A percentile compares a stretch with the other conserved stretches of the same genome.
Conservation (phyloP, 2,113 vertebrate species). For the Falco punctatus region DNA sequence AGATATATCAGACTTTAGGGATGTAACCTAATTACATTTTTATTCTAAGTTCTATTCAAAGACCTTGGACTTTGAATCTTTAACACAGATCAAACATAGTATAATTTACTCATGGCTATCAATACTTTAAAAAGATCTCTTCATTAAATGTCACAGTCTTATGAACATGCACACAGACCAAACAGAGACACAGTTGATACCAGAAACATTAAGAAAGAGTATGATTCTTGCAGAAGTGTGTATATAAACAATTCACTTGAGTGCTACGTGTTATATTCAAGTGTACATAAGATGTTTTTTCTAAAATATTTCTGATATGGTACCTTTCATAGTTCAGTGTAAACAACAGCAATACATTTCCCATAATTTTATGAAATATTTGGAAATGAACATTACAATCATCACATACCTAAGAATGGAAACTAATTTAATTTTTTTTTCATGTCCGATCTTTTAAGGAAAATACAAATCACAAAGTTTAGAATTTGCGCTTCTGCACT, state of each 20-base stretch:
- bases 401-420: background rate
- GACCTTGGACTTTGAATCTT: slow-evolving; percentile 78
- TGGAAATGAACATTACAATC: background rate
- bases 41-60: slow-evolving; percentile 78
- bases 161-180: slow-evolving; percentile 33
- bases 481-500: background rate
- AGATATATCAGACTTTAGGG: slow-evolving; percentile 84
- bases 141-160: slow-evolving; percentile 85
- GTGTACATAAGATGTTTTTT: background rate
- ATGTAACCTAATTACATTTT: slow-evolving; percentile 84
- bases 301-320: background rate
- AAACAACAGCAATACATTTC: background rate
- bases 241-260: background rate
- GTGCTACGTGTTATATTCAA: background rate
- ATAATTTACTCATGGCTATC: slow-evolving; percentile 88
- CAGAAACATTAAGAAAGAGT: slow-evolving; percentile 17
- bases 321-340: background rate
- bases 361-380: background rate
- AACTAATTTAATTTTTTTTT: background rate
- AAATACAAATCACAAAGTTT: background rate
- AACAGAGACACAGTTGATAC: slow-evolving; percentile 38
- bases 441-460: background rate
- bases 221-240: background rate
- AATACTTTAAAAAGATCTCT: slow-evolving; percentile 85
- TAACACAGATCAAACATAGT: slow-evolving; percentile 81